phyloP scores from a whole-genome alignment of 2,888 invertebrate species.

The Meandrusa payeni region DNA sequence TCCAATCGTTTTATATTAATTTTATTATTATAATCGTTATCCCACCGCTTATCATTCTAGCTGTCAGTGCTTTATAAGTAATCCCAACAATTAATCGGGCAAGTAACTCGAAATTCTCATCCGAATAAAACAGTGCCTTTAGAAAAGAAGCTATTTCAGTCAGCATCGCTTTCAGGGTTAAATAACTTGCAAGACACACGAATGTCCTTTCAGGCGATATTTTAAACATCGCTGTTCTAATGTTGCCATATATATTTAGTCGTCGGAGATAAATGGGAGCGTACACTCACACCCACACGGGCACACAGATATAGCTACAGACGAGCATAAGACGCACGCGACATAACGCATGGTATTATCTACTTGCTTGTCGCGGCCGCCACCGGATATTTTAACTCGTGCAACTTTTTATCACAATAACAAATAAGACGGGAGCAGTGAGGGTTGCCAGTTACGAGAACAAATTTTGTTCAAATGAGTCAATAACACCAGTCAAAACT shows the following conservation, averaged over 20 bases:
- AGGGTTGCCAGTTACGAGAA: slow-evolving; percentile 8
- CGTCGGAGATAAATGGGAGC: slow-evolving; percentile 46
- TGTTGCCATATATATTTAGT: slow-evolving; percentile 49
- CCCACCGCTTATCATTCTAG: too few species aligned
- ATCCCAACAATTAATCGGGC: neutral
- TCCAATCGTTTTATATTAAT: too few species aligned
- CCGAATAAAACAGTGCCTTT: too few species aligned
- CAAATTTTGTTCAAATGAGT: too few species aligned
- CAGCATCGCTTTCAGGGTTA: slow-evolving; percentile 69
- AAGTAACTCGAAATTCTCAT: slow-evolving; percentile 40
- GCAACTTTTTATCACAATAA: slow-evolving; percentile 28
- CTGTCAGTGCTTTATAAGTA: too few species aligned
- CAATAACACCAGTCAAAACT: too few species aligned
- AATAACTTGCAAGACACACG: slow-evolving; percentile 60
- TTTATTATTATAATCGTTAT: too few species aligned
- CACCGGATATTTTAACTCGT: slow-evolving; percentile 29
- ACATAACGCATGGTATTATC: slow-evolving; percentile 16
- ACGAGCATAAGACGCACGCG: neutral
- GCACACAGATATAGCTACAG: neutral
- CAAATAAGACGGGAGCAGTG: slow-evolving; percentile 13
- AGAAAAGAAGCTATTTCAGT: slow-evolving; percentile 59
- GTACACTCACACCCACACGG: slow-evolving; percentile 29
- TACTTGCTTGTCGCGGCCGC: slow-evolving; percentile 21
- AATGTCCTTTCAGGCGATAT: slow-evolving; percentile 55
- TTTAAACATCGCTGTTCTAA: slow-evolving; percentile 45